phyloP scores from a whole-genome alignment of 2,888 invertebrate genomes.

The Diarsia dahlii region DNA sequence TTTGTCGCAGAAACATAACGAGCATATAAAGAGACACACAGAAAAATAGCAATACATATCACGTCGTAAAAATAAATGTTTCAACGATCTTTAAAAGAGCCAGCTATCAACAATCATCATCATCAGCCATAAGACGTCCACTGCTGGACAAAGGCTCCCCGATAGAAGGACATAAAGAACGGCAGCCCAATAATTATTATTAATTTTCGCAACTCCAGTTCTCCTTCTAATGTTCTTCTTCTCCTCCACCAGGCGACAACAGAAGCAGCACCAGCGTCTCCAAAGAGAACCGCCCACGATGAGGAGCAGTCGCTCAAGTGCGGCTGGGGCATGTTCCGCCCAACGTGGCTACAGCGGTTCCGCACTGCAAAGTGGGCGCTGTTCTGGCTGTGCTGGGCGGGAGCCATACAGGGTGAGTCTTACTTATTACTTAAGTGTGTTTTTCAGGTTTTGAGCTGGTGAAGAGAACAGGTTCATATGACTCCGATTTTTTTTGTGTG shows the following conservation, averaged over 20 bases:
- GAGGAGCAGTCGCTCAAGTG: constrained; percentile 84
- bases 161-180: too few relatives aligned
- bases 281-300: constrained; percentile 40
- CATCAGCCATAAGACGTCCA: too few relatives aligned
- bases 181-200: background rate
- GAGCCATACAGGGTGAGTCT: constrained; percentile 93
- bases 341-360: constrained; percentile 92
- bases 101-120: background rate
- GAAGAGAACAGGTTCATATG: background rate
- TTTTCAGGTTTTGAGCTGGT: background rate
- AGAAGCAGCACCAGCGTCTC: constrained; percentile 40
- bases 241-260: constrained; percentile 42
- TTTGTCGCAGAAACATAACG: too few relatives aligned
- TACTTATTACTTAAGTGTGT: background rate
- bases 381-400: constrained; percentile 95
- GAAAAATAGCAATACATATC: too few relatives aligned
- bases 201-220: background rate
- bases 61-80: background rate
- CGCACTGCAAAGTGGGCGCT: constrained; percentile 94
- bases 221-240: background rate
- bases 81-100: background rate
- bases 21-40: too few relatives aligned
- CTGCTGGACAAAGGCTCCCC: too few relatives aligned
- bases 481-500: background rate
- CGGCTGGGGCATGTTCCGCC: constrained; percentile 93